phyloP scores from a whole-genome alignment of 2,797 vertebrate genomes.

The Parauchenoglanis ngamensis region DNA sequence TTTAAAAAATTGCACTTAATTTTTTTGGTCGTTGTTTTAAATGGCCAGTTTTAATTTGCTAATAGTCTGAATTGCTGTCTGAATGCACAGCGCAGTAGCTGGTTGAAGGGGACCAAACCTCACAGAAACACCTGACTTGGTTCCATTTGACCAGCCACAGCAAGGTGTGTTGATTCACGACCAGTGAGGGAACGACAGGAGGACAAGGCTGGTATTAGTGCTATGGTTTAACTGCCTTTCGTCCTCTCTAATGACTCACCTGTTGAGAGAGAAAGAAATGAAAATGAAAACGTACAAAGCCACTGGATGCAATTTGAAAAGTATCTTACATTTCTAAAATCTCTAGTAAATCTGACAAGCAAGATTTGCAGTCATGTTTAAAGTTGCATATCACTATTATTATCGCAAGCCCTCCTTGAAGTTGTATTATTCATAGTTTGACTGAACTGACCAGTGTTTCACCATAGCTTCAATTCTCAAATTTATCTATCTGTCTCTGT shows the following conservation, averaged over 20 bases:
- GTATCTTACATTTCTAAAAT: background rate
- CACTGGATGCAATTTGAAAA: background rate
- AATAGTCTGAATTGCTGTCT: constrained; percentile 62
- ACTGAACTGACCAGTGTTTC: constrained; percentile 4
- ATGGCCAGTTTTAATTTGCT: background rate
- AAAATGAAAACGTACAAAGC: background rate
- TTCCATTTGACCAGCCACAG: constrained; percentile 99
- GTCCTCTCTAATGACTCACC: constrained; percentile 59
- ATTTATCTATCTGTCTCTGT: background rate
- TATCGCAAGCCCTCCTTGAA: too few relatives aligned
- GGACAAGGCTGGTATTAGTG: constrained; percentile 2
- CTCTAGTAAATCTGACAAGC: background rate
- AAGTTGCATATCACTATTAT: background rate
- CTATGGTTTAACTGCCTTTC: background rate
- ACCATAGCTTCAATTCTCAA: background rate
- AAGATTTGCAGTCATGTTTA: background rate
- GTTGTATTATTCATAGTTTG: background rate
- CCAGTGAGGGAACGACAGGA: background rate
- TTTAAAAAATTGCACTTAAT: background rate
- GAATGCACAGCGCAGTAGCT: constrained; percentile 92
- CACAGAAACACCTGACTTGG: constrained; percentile 97
- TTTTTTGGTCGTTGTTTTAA: background rate
- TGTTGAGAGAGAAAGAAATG: constrained; percentile 61
- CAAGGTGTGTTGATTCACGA: constrained; percentile 82
- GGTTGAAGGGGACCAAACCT: constrained; percentile 99